These are phyloP conservation scores for Rhinopomastus cyanomelas DNA, from an alignment of 2,113 vertebrate genomes.

Conservation along the genomic window DNA sequence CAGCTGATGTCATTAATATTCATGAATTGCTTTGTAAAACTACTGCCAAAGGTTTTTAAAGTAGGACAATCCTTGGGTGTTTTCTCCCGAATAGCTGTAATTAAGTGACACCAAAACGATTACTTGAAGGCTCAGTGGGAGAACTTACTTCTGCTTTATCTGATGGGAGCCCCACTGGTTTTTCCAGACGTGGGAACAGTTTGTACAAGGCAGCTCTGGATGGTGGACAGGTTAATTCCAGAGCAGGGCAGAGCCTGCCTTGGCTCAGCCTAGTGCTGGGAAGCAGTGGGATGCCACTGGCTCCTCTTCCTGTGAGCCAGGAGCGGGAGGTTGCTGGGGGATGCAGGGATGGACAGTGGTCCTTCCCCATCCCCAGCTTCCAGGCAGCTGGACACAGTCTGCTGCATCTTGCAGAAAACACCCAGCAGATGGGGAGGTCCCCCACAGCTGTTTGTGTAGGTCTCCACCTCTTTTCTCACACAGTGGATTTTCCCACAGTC, in stretches of 20 bases:
- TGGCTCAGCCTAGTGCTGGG: not conserved
- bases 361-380: not conserved
- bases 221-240: accelerated
- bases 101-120: not conserved
- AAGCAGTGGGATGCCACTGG: not conserved
- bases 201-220: not conserved
- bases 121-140: not conserved
- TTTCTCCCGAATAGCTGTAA: not conserved
- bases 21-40: not conserved
- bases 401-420: not conserved
- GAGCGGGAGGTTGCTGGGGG: not conserved
- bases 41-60: not conserved
- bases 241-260: not conserved
- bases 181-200: not conserved
- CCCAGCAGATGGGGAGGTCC: accelerated
- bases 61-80: not conserved
- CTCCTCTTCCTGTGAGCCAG: not conserved
- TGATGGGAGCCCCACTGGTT: not conserved
- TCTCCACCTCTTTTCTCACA: not conserved
- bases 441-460: not conserved
- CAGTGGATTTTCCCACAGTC: not conserved
- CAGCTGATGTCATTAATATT: not conserved
- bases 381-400: accelerated
- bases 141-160: not conserved
- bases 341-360: not conserved